phyloP scores from a whole-genome alignment of 2,113 vertebrate genomes.

The Okapia johnstoni region DNA sequence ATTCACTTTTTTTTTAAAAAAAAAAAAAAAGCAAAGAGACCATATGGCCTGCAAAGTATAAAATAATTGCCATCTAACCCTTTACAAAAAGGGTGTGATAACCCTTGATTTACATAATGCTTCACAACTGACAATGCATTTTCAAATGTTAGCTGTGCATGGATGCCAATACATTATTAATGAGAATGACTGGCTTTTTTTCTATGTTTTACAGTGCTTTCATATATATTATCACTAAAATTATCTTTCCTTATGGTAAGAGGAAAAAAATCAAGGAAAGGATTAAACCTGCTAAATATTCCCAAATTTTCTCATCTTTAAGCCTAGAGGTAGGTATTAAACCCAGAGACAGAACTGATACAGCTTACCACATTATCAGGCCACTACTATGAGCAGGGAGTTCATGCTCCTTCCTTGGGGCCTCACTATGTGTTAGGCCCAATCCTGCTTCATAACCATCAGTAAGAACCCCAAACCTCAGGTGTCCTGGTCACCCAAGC shows the following conservation, averaged over 20 bases:
- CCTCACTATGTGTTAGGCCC: neutral
- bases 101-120: neutral
- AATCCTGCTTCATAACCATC: neutral
- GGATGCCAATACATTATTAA: neutral
- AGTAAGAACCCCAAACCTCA: neutral
- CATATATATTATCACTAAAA: neutral
- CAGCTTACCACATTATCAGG: conserved; percentile 9
- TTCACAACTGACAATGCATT: neutral
- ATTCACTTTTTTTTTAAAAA: neutral
- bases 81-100: neutral
- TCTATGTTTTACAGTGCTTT: neutral
- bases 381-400: conserved; percentile 61
- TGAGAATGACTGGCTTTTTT: neutral
- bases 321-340: conserved; percentile 1
- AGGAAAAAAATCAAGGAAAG: neutral
- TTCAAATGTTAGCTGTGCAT: conserved; percentile 24
- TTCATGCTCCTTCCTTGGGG: neutral
- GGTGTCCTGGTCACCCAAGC: conserved; percentile 43
- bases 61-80: neutral
- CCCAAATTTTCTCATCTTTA: conserved; percentile 17
- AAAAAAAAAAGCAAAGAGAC: neutral
- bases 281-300: neutral
- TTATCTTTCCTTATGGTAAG: neutral
- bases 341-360: neutral
- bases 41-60: neutral